These are phyloP conservation scores for Luscinia luscinia DNA, from an alignment of 2,797 vertebrate genomes.

Conservation along the genomic window DNA sequence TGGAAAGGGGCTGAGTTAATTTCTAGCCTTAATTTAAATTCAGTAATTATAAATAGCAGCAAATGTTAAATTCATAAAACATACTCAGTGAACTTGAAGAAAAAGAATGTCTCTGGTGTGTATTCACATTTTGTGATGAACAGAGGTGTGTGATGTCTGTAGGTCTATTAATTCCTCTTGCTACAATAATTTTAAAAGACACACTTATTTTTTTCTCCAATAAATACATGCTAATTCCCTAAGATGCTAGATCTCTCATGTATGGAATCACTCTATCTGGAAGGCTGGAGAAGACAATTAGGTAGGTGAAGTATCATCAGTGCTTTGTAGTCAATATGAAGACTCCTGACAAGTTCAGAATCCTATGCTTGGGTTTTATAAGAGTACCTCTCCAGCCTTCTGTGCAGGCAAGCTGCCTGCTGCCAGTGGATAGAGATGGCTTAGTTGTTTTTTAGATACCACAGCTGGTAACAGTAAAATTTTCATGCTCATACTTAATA, in stretches of 20 bases:
- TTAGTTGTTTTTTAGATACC: background rate
- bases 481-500: background rate
- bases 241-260: background rate
- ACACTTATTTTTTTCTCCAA: background rate
- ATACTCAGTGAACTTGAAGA: background rate
- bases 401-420: background rate
- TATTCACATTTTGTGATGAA: background rate
- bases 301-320: background rate
- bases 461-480: background rate
- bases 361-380: background rate
- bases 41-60: background rate
- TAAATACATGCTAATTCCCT: background rate
- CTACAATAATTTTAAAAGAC: background rate
- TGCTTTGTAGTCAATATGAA: background rate
- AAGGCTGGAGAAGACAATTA: background rate
- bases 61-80: background rate
- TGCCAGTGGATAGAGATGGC: background rate
- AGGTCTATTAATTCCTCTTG: background rate
- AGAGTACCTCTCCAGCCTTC: background rate
- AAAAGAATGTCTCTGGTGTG: background rate
- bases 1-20: background rate
- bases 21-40: background rate
- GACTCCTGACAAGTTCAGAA: background rate
- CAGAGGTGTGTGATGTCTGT: background rate
- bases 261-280: background rate